These are phyloP conservation scores for Euglossa dilemma DNA, from an alignment of 1,140 invertebrate genomes.

Conservation along the genomic window DNA sequence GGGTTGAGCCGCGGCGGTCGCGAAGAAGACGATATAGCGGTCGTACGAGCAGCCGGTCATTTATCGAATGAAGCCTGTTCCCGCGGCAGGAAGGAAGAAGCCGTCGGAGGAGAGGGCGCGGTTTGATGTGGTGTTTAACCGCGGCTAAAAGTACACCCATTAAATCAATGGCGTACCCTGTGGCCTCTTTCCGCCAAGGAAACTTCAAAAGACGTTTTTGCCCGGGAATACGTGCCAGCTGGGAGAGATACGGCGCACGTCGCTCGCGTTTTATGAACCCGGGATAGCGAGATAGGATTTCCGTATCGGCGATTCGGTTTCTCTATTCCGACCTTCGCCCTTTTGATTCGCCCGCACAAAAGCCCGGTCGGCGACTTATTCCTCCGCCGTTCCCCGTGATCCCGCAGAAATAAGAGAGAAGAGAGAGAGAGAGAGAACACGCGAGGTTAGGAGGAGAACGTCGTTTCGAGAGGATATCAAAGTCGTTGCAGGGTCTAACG, in stretches of 20 bases:
- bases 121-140: conserved; percentile 68
- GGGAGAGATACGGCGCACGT: conserved; percentile 33
- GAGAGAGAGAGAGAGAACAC: background rate
- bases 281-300: conserved; percentile 33
- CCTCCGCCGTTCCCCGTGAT: background rate
- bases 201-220: conserved; percentile 69
- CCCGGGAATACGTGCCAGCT: conserved; percentile 20
- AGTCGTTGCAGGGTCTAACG: conserved; percentile 36
- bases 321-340: background rate
- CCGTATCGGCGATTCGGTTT: conserved; percentile 38
- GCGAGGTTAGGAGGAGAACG: background rate
- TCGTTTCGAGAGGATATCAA: conserved; percentile 41
- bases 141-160: conserved; percentile 56
- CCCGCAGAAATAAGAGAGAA: too few relatives aligned
- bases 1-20: background rate
- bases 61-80: conserved; percentile 56
- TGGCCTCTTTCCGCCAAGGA: conserved; percentile 31
- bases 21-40: conserved; percentile 45
- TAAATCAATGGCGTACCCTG: conserved; percentile 60
- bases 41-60: conserved; percentile 55
- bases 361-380: background rate
- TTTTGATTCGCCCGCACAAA: conserved; percentile 41
- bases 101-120: conserved; percentile 12
- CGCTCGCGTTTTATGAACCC: conserved; percentile 52
- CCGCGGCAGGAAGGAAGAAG: conserved; percentile 36